A percentile compares a stretch with the other conserved stretches of the same genome.
These are phyloP conservation scores for Strongylocentrotus purpuratus DNA, from an alignment of 35 echinoderm and acorn worm genomes.

Conservation along the genomic window DNA sequence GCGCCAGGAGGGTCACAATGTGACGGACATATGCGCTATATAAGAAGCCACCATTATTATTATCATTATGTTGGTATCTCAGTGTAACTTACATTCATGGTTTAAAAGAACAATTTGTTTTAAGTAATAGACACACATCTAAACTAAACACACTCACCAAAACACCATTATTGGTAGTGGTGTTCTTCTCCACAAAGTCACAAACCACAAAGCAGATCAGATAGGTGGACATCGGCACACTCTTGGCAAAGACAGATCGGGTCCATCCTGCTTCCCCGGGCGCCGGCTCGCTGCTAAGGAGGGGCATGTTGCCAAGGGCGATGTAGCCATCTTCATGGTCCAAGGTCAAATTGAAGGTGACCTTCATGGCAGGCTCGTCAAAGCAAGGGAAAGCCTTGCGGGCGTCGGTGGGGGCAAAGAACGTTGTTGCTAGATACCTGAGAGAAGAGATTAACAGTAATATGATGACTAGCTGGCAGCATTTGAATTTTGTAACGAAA, in stretches of 20 bases:
- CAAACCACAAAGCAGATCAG: slow-evolving; percentile 83
- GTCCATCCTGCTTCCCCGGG: slow-evolving; percentile 50
- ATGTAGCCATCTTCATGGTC: slow-evolving; percentile 63
- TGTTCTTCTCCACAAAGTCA: slow-evolving; percentile 64
- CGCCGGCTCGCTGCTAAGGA: neutral
- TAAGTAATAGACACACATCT: too few species aligned
- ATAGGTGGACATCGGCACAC: slow-evolving; percentile 86
- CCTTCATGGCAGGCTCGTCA: slow-evolving; percentile 96
- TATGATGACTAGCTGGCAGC: neutral
- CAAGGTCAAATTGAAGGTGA: slow-evolving; percentile 76
- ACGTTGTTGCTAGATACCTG: slow-evolving; percentile 81
- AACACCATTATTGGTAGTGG: slow-evolving; percentile 54
- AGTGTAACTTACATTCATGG: too few species aligned
- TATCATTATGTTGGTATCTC: too few species aligned
- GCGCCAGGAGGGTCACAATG: too few species aligned
- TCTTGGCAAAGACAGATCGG: slow-evolving; percentile 64
- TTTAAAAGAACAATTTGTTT: too few species aligned
- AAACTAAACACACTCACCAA: slow-evolving; percentile 58
- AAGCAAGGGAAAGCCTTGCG: slow-evolving; percentile 96
- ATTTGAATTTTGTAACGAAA: neutral
- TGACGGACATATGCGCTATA: too few species aligned
- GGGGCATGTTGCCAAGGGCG: slow-evolving; percentile 89
- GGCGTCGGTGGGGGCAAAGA: slow-evolving; percentile 89
- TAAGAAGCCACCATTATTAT: too few species aligned
- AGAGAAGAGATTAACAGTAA: neutral